A percentile compares a stretch with the other conserved stretches of the same genome.
phyloP scores from a whole-genome alignment of 2,113 vertebrate genomes.

The Holacanthus passer region DNA sequence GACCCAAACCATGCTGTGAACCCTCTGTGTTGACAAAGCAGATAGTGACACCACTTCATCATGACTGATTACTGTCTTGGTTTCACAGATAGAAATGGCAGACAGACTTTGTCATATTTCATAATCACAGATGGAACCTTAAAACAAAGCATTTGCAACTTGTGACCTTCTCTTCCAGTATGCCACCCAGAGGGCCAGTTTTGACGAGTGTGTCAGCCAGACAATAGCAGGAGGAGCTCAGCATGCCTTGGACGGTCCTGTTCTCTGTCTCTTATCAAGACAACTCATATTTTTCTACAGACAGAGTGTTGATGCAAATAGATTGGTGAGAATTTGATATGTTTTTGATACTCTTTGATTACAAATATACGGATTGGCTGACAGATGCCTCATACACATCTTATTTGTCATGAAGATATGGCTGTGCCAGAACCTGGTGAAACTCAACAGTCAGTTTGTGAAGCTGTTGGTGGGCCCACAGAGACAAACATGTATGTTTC shows the following conservation, averaged over 20 bases:
- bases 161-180: constrained; percentile 82
- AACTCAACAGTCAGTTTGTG: constrained; percentile 91
- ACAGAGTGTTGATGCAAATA: constrained; percentile 91
- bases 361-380: background rate
- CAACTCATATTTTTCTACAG: constrained; percentile 97
- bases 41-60: background rate
- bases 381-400: background rate
- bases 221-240: constrained; percentile 84
- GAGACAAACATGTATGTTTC: constrained; percentile 93
- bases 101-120: background rate
- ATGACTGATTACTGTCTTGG: background rate
- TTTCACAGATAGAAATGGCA: background rate
- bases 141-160: background rate
- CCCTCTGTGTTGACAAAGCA: background rate
- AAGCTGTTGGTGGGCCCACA: constrained; percentile 91
- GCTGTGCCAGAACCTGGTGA: constrained; percentile 96
- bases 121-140: background rate
- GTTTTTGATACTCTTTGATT: background rate
- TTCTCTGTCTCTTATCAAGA: constrained; percentile 90
- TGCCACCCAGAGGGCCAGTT: constrained; percentile 90
- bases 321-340: constrained; percentile 88
- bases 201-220: constrained; percentile 88
- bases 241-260: constrained; percentile 79
- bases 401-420: constrained; percentile 87
- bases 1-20: background rate